Evolutionary conservation across 2,797 vertebrate genomes (phyloP).

Genomic region (Pampus argenteus): DNA sequence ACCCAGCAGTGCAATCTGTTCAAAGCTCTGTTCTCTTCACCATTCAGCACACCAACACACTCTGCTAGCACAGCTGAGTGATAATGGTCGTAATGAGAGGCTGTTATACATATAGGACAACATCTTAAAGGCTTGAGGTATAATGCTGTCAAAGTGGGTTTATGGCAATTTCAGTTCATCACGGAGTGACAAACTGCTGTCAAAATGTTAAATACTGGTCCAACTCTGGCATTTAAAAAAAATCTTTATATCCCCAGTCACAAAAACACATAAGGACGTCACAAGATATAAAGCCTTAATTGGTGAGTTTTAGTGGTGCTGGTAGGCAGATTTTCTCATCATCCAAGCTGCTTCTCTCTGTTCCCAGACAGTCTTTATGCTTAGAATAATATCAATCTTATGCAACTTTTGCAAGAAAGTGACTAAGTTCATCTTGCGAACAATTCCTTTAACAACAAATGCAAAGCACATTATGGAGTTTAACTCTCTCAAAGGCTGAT

Average conservation of each 20-base stretch:
- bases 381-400: too few relatives aligned
- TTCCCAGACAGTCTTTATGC: too few relatives aligned
- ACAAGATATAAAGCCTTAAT: too few relatives aligned
- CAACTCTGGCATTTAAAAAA: too few relatives aligned
- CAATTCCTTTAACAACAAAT: too few relatives aligned
- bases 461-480: neutral
- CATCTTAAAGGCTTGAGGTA: neutral
- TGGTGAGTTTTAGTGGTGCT: neutral
- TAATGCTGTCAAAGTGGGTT: neutral
- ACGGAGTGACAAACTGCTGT: neutral
- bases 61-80: slow-evolving; percentile 30
- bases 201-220: neutral
- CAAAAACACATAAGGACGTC: too few relatives aligned
- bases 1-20: slow-evolving; percentile 67
- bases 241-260: too few relatives aligned
- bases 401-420: too few relatives aligned
- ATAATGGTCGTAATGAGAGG: slow-evolving; percentile 16
- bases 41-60: slow-evolving; percentile 13
- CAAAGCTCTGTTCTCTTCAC: slow-evolving; percentile 26
- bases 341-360: too few relatives aligned
- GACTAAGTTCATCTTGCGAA: neutral
- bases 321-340: neutral
- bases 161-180: too few relatives aligned
- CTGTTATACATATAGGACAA: slow-evolving; percentile 11
- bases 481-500: neutral